Percentiles rank a stretch among this genome's conserved stretches.
Evolutionary conservation across 2,797 vertebrate genomes (phyloP).

Genomic region (Coregonus suidteri): DNA sequence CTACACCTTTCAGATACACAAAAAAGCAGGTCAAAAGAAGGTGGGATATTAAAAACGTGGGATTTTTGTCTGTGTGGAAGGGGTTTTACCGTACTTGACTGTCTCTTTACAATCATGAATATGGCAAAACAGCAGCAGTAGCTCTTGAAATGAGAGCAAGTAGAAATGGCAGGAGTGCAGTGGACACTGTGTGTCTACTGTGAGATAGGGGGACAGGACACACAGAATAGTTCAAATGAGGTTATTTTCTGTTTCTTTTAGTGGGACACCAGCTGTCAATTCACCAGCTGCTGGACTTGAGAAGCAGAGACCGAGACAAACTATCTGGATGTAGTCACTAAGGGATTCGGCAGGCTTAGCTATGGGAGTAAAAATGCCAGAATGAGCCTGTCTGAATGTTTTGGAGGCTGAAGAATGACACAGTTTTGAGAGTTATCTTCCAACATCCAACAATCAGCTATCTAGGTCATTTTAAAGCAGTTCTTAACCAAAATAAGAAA

Average conservation of each 20-base stretch:
- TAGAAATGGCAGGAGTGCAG: not conserved
- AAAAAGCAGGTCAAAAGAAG: too few relatives aligned
- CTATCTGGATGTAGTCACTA: slow-evolving; percentile 39
- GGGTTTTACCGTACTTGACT: not conserved
- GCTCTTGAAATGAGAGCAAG: not conserved
- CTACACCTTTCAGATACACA: too few relatives aligned
- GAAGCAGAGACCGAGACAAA: slow-evolving; percentile 53
- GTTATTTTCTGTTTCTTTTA: slow-evolving; percentile 45
- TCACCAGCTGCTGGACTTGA: slow-evolving; percentile 45
- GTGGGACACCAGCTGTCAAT: slow-evolving; percentile 54
- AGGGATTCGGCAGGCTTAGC: not conserved
- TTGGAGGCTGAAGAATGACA: not conserved
- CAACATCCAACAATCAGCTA: not conserved
- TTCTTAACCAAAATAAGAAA: too few relatives aligned
- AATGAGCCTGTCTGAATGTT: not conserved
- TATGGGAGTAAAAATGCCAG: not conserved
- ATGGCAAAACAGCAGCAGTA: not conserved
- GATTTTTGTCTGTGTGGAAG: too few relatives aligned
- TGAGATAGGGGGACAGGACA: not conserved
- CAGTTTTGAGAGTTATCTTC: not conserved
- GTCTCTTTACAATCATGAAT: not conserved
- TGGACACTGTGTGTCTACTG: slow-evolving; percentile 20
- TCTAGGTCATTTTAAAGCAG: not conserved
- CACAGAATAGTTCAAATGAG: slow-evolving; percentile 33
- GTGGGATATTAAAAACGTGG: too few relatives aligned